Conservation (phyloP, 2,888 invertebrate genomes). For the Geotrupes spiniger region DNA sequence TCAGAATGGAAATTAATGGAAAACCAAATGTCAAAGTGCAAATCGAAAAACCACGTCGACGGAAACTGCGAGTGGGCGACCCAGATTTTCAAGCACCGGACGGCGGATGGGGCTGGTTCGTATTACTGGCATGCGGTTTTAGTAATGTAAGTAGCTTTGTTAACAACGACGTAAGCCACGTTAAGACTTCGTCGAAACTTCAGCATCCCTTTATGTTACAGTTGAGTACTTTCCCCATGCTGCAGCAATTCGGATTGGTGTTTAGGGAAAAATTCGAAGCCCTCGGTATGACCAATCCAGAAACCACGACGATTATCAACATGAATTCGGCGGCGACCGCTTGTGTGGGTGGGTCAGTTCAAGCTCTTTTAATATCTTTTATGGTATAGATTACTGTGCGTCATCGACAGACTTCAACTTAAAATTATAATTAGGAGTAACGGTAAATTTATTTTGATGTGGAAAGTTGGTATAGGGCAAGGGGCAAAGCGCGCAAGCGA, state of each 20-base stretch:
- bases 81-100: constrained; percentile 67
- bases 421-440: too few relatives aligned
- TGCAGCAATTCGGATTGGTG: constrained; percentile 71
- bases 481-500: too few relatives aligned
- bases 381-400: too few relatives aligned
- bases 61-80: constrained; percentile 38
- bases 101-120: constrained; percentile 77
- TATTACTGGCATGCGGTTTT: constrained; percentile 67
- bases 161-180: too few relatives aligned
- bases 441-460: too few relatives aligned
- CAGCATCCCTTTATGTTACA: constrained; percentile 53
- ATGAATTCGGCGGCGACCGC: constrained; percentile 68
- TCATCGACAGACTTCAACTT: too few relatives aligned
- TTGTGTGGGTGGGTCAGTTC: constrained; percentile 60
- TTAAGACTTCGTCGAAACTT: too few relatives aligned
- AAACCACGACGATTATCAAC: constrained; percentile 71
- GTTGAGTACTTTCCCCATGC: constrained; percentile 64
- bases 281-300: constrained; percentile 62
- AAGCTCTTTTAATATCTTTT: not conserved
- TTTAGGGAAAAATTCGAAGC: constrained; percentile 63
- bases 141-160: constrained; percentile 68
- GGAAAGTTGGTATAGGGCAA: too few relatives aligned
- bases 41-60: constrained; percentile 5
- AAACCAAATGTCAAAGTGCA: too few relatives aligned
- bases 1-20: too few relatives aligned